Evolutionary conservation across 2,888 invertebrate genomes (phyloP), one percentile per base, ranked within the genome.

Genomic region (Neria commutata): DNA sequence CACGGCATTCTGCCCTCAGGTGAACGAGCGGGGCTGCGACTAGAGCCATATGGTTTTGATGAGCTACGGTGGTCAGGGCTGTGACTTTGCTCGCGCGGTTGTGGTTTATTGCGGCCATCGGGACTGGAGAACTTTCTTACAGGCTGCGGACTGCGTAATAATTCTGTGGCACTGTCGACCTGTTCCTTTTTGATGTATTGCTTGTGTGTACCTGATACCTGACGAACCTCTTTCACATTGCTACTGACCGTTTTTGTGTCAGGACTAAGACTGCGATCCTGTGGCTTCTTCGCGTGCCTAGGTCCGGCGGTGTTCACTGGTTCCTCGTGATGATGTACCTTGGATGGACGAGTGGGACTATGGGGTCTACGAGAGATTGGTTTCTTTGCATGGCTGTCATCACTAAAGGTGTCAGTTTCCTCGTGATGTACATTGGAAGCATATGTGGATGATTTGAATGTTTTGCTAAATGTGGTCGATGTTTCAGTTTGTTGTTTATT

Each of bases 401-500:
- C 54, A 34, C 61, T 60, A 23, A 63, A 63, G 16, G 60, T 61
- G 21, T 63, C 58, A 62, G 62, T 49, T 45, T 58, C 60, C 58
- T 66, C 58, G 46, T 62, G 6, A 40, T 61, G 56, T 51, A 56
- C 24, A 40, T 60, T 8, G 56, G 62, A 55, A 58, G 60, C 34
- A 56, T 54, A 47, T 45, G 62, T 64, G 21, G 49, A 58, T 16
- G 54, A 61, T 10, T 56, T 61, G 17, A 67, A 25, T 3, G 61
- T 66, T 17, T 61, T 62, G 11, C 54, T 70, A 25, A 55, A 60
- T 6, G 42, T 67, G 16, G 51, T 54, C 1, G 29, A 26, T 8
- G n/a, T 2, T n/a, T 49, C 17, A 17, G 47, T 58, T 48, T 58
- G 47, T 21, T 42, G 26, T 8, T 26, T 70, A 6, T 86, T 86